Evolutionary conservation across 1,140 invertebrate genomes (phyloP).

Genomic region (Arctopsyche grandis): DNA sequence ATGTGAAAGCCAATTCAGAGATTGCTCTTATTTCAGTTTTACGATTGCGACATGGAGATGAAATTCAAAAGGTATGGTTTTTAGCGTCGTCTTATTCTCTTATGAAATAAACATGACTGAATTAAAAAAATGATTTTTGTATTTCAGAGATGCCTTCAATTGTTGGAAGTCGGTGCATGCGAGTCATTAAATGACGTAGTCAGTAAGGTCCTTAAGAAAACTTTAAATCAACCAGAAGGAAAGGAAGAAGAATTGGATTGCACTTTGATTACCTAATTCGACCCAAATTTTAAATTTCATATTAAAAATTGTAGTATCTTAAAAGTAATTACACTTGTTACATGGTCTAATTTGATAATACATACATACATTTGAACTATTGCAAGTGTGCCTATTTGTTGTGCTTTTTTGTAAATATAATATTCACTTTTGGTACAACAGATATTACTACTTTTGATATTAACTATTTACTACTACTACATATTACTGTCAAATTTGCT

Average conservation of each 20-base stretch:
- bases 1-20: slow-evolving; percentile 94
- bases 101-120: background rate
- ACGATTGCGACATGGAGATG: slow-evolving; percentile 79
- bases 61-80: slow-evolving; percentile 75
- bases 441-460: background rate
- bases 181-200: slow-evolving; percentile 91
- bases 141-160: slow-evolving; percentile 74
- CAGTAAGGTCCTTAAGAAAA: slow-evolving; percentile 82
- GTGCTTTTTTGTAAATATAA: background rate
- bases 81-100: background rate
- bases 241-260: slow-evolving; percentile 93
- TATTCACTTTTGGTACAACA: background rate
- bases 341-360: background rate
- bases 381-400: background rate
- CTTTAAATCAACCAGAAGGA: slow-evolving; percentile 77
- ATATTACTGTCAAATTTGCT: background rate
- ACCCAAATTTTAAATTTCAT: background rate
- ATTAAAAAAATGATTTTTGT: no score
- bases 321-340: background rate
- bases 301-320: background rate
- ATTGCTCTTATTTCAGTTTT: slow-evolving; percentile 88
- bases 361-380: background rate
- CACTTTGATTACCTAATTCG: slow-evolving; percentile 80
- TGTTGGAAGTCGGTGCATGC: slow-evolving; percentile 86
- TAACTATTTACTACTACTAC: background rate